Conservation (phyloP, 1,140 invertebrate species). For the Reticulitermes speratus region DNA sequence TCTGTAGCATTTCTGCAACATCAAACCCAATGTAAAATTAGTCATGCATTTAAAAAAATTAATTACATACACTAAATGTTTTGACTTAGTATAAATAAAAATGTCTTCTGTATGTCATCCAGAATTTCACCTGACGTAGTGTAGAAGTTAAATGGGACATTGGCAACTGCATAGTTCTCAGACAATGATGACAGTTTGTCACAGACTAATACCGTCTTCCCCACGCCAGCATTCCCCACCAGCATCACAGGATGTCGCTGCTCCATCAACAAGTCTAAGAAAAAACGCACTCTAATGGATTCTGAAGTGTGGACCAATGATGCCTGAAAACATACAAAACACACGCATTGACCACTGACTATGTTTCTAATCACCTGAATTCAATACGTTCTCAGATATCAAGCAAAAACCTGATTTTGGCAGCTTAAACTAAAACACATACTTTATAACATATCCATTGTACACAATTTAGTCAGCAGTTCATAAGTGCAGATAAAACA, state of each 20-base stretch:
- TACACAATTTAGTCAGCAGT: no score
- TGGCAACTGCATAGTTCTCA: constrained; percentile 85
- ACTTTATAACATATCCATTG: no score
- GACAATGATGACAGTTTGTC: constrained; percentile 80
- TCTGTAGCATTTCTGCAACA: constrained; percentile 82
- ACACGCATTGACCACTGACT: neutral
- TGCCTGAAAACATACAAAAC: constrained; percentile 56
- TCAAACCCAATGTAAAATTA: neutral
- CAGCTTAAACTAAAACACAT: no score
- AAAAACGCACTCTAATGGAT: constrained; percentile 85
- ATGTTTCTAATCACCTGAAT: no score
- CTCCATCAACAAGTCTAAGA: constrained; percentile 86
- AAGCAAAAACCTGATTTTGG: no score
- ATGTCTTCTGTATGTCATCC: neutral
- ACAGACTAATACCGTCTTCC: constrained; percentile 85
- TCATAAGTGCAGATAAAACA: no score
- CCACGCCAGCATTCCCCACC: constrained; percentile 86
- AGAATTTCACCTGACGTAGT: constrained; percentile 68
- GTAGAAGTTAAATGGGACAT: constrained; percentile 96
- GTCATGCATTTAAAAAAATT: neutral
- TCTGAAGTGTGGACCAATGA: constrained; percentile 91
- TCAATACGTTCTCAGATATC: no score
- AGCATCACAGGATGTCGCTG: constrained; percentile 90
- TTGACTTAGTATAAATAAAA: neutral
- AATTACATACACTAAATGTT: neutral